Conservation (phyloP, 2,113 vertebrate genomes). For the Amblyornis subalaris region DNA sequence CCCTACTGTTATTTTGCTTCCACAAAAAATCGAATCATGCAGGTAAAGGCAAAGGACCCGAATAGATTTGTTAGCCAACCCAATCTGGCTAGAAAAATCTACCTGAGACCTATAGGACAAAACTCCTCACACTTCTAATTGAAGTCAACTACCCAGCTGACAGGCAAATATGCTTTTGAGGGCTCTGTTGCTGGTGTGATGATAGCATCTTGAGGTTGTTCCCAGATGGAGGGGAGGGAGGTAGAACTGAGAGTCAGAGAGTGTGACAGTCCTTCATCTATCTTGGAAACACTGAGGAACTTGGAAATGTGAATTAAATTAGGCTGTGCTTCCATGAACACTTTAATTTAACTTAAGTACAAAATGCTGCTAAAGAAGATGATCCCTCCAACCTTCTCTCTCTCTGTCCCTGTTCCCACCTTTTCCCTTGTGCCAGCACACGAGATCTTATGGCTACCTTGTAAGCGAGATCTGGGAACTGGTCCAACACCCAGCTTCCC, state of each 20-base stretch:
- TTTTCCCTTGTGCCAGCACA: not conserved
- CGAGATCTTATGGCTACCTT: not conserved
- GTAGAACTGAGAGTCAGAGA: slow-evolving; percentile 37
- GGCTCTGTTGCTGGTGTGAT: slow-evolving; percentile 18
- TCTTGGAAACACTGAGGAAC: slow-evolving; percentile 35
- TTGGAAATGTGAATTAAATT: slow-evolving; percentile 39
- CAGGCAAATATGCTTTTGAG: slow-evolving; percentile 55
- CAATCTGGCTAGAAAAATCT: not conserved
- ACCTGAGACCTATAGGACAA: slow-evolving; percentile 25
- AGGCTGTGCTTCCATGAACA: not conserved
- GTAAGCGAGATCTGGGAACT: not conserved
- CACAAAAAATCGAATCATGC: not conserved
- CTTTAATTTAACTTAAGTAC: not conserved
- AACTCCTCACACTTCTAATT: slow-evolving; percentile 39
- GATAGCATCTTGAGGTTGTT: slow-evolving; percentile 38
- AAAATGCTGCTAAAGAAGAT: not conserved
- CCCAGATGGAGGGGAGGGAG: slow-evolving; percentile 62
- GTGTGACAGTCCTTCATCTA: slow-evolving; percentile 46
- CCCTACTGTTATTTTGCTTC: not conserved
- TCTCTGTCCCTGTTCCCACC: not conserved
- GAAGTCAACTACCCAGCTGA: slow-evolving; percentile 56
- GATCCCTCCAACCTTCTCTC: not conserved
- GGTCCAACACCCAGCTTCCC: not conserved
- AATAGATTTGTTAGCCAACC: not conserved
- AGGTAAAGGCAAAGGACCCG: not conserved